Evolutionary conservation across 64 coral and sea anemone genomes (phyloP), one percentile per base, ranked within the genome.

Genomic region (Acropora tenuis): DNA sequence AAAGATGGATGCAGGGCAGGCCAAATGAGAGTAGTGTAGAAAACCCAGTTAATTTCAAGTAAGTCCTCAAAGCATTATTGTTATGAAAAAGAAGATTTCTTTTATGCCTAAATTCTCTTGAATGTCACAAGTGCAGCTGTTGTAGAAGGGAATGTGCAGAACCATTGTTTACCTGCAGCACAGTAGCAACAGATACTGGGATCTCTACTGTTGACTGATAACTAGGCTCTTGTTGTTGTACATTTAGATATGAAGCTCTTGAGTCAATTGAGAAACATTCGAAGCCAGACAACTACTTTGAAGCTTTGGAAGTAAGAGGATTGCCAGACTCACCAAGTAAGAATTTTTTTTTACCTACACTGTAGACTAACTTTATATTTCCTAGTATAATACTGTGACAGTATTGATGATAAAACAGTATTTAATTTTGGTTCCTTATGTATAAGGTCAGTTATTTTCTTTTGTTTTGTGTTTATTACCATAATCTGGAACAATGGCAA

Each of bases 11-110:
- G 67, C 78, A 77, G 44, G 92, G 83, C 3, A 87, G 86, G 61
- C 88, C 81, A 74, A 97, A 97, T 82, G 92, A 97, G 74, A 72
- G 90, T 48, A 91, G 93, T 17, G 91, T 97, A 72, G 95, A 97
- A 50, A 97, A 97, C 60, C 95, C 95, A 45, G 95, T 97, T 2
- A 84, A 97, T 76, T 84, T 91, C 20, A 97, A 97, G 95, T 97
- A 73, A 88, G 95, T 94, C 66, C 41, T 83, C 4, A 46, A 8
- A 6, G 12, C 20, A n/a, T 30, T 30, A 50, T n/a, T 30, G 30
- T 30, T 30, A 30, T 30, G 30, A 30, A 30, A 30, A 30, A 30
- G 30, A 30, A 30, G 30, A 30, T 30, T 30, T 30, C 30, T 30
- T 30, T 30, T 46, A 6, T 76, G 16, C n/a, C n/a, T 76, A 6